Evolutionary conservation across 1,140 invertebrate species (phyloP).

Genomic region (Bombus soroeensis): DNA sequence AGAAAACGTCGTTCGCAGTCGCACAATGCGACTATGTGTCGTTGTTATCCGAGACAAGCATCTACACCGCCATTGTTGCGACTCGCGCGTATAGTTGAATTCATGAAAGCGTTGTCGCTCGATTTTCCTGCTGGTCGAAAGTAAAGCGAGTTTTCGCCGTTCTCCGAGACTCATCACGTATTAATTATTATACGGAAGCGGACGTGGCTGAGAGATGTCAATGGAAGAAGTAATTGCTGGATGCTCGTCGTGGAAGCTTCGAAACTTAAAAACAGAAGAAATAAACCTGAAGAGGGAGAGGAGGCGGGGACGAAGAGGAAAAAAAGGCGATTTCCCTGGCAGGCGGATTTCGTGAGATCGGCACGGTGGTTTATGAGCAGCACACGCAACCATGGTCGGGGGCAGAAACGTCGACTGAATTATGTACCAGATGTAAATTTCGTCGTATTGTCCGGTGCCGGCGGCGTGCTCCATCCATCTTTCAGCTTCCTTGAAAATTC

Average conservation of each 20-base stretch:
- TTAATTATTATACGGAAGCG: not conserved
- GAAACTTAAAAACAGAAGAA: not conserved
- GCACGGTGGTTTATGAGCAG: constrained; percentile 55
- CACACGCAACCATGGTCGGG: constrained; percentile 48
- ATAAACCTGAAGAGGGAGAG: not conserved
- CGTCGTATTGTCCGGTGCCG: constrained; percentile 65
- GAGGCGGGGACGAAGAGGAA: no score
- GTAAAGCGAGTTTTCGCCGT: not conserved
- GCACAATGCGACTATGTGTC: constrained; percentile 15
- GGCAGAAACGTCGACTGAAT: constrained; percentile 69
- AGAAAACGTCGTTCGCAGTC: constrained; percentile 16
- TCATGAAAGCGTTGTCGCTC: constrained; percentile 1
- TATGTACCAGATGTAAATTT: constrained; percentile 74
- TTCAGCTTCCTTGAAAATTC: constrained; percentile 73
- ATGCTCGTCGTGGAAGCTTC: no score
- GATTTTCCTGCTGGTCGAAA: not conserved
- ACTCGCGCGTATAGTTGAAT: not conserved
- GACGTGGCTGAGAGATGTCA: not conserved
- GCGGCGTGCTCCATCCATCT: constrained; percentile 68
- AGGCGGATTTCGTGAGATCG: constrained; percentile 32
- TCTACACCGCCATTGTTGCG: constrained; percentile 4
- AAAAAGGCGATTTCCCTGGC: not conserved
- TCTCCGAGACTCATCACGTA: not conserved
- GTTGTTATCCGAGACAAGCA: constrained; percentile 2
- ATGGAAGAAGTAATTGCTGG: no score